These are phyloP conservation scores for Psammodynastes pulverulentus DNA, from an alignment of 2,113 vertebrate species.

Conservation along the genomic window DNA sequence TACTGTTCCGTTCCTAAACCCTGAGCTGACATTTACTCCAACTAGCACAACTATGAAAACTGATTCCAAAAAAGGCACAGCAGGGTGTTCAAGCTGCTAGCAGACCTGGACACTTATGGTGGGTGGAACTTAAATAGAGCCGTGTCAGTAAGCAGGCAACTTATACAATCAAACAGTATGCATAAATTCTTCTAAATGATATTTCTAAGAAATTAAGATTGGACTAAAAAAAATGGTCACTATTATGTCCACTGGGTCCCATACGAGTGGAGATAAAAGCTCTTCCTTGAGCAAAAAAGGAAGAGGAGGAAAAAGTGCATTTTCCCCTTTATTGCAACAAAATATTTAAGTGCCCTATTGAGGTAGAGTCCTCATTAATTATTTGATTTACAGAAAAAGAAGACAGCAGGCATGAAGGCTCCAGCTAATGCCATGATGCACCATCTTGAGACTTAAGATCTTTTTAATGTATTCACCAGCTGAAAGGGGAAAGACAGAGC, in stretches of 20 bases:
- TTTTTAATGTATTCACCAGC: conserved; percentile 97
- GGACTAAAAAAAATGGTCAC: conserved; percentile 65
- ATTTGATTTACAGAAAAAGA: conserved; percentile 82
- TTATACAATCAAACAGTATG: background rate
- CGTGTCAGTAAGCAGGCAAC: conserved; percentile 2
- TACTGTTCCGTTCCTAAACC: too few relatives aligned
- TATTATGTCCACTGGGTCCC: conserved; percentile 71
- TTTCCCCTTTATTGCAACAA: conserved; percentile 60
- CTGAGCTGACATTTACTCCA: too few relatives aligned
- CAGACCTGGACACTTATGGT: conserved; percentile 18
- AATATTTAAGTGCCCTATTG: conserved; percentile 76
- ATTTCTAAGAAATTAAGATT: conserved; percentile 53
- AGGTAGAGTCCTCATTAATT: conserved; percentile 84
- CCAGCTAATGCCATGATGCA: conserved; percentile 89
- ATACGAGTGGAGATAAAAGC: conserved; percentile 71
- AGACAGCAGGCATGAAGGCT: conserved; percentile 77
- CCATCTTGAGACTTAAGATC: conserved; percentile 98
- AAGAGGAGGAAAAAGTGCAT: background rate
- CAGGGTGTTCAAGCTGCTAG: background rate
- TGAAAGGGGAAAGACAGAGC: conserved; percentile 88
- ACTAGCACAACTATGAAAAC: too few relatives aligned
- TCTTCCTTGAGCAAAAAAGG: conserved; percentile 56
- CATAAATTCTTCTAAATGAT: conserved; percentile 43
- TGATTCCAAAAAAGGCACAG: background rate
- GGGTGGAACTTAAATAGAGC: conserved; percentile 15